A percentile compares a stretch with the other conserved stretches of the same genome.
These are phyloP conservation scores for Tetraneura akinire DNA, from an alignment of 1,140 invertebrate species.

Conservation along the genomic window DNA sequence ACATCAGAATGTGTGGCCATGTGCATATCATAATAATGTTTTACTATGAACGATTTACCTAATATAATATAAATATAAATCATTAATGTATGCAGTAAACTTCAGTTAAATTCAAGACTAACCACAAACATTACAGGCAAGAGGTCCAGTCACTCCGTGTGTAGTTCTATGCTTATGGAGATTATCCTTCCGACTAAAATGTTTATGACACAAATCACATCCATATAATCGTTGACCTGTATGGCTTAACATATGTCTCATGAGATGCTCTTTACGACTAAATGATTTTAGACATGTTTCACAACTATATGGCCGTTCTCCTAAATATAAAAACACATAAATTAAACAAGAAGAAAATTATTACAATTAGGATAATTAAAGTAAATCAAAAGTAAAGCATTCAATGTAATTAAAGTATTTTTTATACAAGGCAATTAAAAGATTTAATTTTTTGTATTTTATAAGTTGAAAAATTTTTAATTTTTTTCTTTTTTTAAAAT, in stretches of 20 bases:
- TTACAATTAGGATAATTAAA: too few relatives aligned
- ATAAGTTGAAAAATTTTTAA: too few relatives aligned
- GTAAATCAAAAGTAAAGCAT: too few relatives aligned
- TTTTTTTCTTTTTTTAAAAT: too few relatives aligned
- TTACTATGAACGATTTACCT: slow-evolving; percentile 68
- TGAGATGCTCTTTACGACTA: slow-evolving; percentile 72
- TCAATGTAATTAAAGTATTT: too few relatives aligned
- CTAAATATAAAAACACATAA: slow-evolving; percentile 58
- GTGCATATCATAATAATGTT: slow-evolving; percentile 70
- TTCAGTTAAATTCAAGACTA: slow-evolving; percentile 58
- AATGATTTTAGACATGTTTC: slow-evolving; percentile 72
- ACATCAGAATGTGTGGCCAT: slow-evolving; percentile 60
- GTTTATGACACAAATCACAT: slow-evolving; percentile 76
- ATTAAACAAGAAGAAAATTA: too few relatives aligned
- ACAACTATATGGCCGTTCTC: slow-evolving; percentile 73
- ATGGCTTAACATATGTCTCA: slow-evolving; percentile 73
- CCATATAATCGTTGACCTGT: slow-evolving; percentile 74
- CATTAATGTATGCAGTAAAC: neutral
- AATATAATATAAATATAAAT: neutral
- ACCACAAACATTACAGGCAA: slow-evolving; percentile 71
- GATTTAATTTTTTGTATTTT: too few relatives aligned
- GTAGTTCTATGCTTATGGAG: slow-evolving; percentile 71
- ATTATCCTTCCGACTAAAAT: slow-evolving; percentile 76
- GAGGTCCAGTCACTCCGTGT: slow-evolving; percentile 69
- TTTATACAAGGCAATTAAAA: too few relatives aligned